phyloP scores from a whole-genome alignment of 30 jellyfish, hydroid and myxozoan species.

The Aurelia sp. region DNA sequence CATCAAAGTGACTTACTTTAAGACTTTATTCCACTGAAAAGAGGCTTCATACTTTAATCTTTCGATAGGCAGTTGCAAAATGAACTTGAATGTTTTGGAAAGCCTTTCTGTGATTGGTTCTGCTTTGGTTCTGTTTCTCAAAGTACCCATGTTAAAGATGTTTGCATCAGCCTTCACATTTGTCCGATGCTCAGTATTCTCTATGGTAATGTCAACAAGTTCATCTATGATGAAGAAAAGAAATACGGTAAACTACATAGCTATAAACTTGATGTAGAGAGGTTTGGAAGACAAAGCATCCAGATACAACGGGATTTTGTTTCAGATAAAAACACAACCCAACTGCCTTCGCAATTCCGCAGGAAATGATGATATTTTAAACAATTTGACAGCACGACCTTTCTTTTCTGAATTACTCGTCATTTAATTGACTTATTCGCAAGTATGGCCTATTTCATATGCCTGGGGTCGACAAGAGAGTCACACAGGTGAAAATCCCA shows the following conservation, averaged over 20 bases:
- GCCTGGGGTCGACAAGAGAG: no score
- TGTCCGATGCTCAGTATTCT: conserved; percentile 15
- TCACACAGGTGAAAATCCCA: no score
- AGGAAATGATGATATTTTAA: no score
- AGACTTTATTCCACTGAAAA: background rate
- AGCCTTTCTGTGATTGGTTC: background rate
- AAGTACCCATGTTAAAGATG: conserved; percentile 34
- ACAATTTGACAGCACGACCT: no score
- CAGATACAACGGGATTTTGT: no score
- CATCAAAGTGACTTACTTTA: background rate
- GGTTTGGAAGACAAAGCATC: background rate
- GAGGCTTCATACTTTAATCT: conserved; percentile 18
- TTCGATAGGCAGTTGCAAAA: background rate
- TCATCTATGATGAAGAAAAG: conserved; percentile 13
- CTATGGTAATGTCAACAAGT: conserved; percentile 21
- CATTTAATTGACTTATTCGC: no score
- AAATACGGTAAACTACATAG: background rate
- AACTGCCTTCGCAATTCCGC: no score
- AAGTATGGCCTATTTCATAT: no score
- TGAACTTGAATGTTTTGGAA: background rate
- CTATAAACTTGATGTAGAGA: background rate
- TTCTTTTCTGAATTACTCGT: no score
- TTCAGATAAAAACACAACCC: no score
- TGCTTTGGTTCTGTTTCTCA: conserved; percentile 39
- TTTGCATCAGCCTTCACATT: conserved; percentile 24